Base-by-base conservation (phyloP, 2,113 vertebrate species). In the Nerophis lumbriciformis region DNA sequence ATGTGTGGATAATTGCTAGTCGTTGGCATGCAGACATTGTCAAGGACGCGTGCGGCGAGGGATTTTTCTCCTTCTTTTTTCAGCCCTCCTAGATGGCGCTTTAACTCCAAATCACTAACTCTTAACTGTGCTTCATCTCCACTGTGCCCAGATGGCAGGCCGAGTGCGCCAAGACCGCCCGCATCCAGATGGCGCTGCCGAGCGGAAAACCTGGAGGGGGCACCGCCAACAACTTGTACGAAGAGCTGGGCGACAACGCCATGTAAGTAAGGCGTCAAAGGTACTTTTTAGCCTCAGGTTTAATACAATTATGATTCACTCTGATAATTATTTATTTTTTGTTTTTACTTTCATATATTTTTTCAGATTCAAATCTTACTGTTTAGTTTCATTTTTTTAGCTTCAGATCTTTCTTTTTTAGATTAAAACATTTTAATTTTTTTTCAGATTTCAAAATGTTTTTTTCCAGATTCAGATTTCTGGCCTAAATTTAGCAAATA, bases 141-240 rank as follows among this genome's bases (percentile, higher is more conserved):
- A 0, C 49, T 50, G 72, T 66, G 48, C 65, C 28, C 91, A 99
- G 97, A 80, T 91, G 94, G 28, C 97, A 99, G 81, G 93, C 93
- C 10, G 97, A 99, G 71, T 98, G 97, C 61, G 95, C 94, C 74
- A 99, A 99, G 91, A 96, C 94, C 3, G 95, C 95, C 0, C 88
- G 94, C 5, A 97, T 99, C 76, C 97, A 99, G 90, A 92, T 95
- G 81, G 91, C 95, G 1, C 68, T 98, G 60, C 94, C 96, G 5
- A 90, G 93, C 1, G 92, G 93, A 67, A 98, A 98, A 90, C 90
- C 93, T 1, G 79, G 89, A 1, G 90, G 88, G 6, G 76, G 89
- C 0, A 76, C 93, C 6, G 85, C 93, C 80, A 93, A 92, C 80
- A 97, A 98, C 86, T 92, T 98, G 72, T 98, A 98, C 0, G 95